These are phyloP conservation scores for Apostichopus leukothele DNA, from an alignment of 53 echinoderm and acorn worm genomes.

Conservation along the genomic window DNA sequence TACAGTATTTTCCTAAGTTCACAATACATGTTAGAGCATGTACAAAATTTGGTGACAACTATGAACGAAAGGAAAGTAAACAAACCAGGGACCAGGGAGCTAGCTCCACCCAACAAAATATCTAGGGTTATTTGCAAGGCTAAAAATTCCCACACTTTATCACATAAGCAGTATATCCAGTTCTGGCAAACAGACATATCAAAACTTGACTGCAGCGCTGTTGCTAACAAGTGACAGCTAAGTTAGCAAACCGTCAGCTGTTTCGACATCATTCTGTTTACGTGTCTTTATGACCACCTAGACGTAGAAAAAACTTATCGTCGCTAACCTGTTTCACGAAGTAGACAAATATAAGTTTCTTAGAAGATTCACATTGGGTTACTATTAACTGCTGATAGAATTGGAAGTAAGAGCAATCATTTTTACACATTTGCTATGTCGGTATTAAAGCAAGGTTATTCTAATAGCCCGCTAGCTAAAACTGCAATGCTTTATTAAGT, in stretches of 20 bases:
- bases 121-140: too few relatives aligned
- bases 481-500: not conserved
- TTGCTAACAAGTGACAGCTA: not conserved
- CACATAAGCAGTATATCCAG: too few relatives aligned
- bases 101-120: too few relatives aligned
- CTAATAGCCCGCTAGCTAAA: not conserved
- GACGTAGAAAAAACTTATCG: not conserved
- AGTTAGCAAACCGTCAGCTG: not conserved
- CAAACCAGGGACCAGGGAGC: too few relatives aligned
- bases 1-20: too few relatives aligned
- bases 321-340: not conserved
- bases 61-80: too few relatives aligned
- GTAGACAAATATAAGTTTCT: not conserved
- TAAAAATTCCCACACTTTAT: too few relatives aligned
- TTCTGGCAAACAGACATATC: too few relatives aligned
- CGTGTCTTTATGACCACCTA: slow-evolving; percentile 5
- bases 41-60: too few relatives aligned
- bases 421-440: not conserved
- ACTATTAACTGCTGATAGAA: not conserved
- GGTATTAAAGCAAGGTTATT: not conserved
- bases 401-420: not conserved
- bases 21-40: too few relatives aligned
- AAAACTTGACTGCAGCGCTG: too few relatives aligned
- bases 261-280: slow-evolving; percentile 23
- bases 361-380: too few relatives aligned